phyloP scores from a whole-genome alignment of 2,797 vertebrate genomes.

The Loriculus beryllinus region DNA sequence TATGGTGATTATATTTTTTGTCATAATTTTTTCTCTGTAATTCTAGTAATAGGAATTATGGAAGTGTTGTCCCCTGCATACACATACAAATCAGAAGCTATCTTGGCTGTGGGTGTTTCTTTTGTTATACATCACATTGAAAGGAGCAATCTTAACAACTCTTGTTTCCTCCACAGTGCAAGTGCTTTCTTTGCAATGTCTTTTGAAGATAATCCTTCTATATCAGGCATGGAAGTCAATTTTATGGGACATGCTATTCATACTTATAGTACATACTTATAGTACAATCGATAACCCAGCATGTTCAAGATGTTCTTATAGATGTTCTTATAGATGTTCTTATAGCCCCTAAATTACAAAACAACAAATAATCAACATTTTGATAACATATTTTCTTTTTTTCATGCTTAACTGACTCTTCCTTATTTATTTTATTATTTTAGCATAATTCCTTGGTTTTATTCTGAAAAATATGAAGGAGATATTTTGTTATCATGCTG shows the following conservation, averaged over 20 bases:
- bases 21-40: neutral
- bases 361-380: neutral
- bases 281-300: neutral
- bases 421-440: neutral
- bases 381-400: neutral
- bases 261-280: neutral
- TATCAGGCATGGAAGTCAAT: neutral
- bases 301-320: neutral
- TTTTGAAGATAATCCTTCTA: neutral
- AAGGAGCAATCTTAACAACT: fast-evolving
- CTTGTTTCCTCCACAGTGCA: neutral
- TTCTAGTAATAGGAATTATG: neutral
- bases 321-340: neutral
- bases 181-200: neutral
- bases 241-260: neutral
- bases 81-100: neutral
- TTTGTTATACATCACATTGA: neutral
- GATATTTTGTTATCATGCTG: neutral
- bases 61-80: neutral
- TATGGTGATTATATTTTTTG: neutral
- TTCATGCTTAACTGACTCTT: neutral
- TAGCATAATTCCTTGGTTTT: neutral
- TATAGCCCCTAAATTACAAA: neutral
- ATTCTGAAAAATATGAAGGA: neutral
- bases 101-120: neutral